phyloP scores from a whole-genome alignment of 2,888 invertebrate species.

The Panzeria rudis region DNA sequence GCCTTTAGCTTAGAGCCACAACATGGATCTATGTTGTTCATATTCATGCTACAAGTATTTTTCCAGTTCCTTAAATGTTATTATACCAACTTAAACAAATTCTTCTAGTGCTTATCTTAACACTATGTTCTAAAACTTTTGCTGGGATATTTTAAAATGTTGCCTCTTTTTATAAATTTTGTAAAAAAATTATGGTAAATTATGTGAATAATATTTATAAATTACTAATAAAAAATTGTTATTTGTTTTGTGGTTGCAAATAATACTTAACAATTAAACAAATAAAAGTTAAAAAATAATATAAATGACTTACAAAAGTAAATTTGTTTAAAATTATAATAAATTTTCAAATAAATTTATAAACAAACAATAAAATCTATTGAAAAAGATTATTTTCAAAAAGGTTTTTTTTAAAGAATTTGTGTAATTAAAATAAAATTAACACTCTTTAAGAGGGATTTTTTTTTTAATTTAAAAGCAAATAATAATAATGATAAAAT shows the following conservation, averaged over 20 bases:
- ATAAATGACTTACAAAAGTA: constrained; percentile 18
- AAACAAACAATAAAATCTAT: constrained; percentile 4
- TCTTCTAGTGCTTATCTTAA: no score
- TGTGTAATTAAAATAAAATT: constrained; percentile 2
- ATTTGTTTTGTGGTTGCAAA: constrained; percentile 22
- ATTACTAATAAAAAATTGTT: constrained; percentile 56
- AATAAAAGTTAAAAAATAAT: neutral
- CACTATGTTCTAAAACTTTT: neutral
- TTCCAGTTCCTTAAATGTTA: no score
- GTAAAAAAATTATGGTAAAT: neutral
- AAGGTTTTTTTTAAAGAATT: neutral
- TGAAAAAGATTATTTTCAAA: constrained; percentile 8
- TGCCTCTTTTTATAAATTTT: constrained; percentile 3
- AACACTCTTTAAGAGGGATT: constrained; percentile 60
- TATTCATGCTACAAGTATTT: no score
- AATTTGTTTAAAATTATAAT: constrained; percentile 13
- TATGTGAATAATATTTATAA: constrained; percentile 58
- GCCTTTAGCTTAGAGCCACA: no score
- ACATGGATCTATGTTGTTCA: no score
- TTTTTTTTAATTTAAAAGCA: constrained; percentile 26
- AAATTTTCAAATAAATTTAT: neutral
- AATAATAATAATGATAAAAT: constrained; percentile 36
- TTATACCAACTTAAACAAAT: neutral
- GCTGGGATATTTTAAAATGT: neutral
- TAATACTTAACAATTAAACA: constrained; percentile 60